Base-by-base conservation (phyloP, 2,113 vertebrate genomes). In the Serinus canaria region DNA sequence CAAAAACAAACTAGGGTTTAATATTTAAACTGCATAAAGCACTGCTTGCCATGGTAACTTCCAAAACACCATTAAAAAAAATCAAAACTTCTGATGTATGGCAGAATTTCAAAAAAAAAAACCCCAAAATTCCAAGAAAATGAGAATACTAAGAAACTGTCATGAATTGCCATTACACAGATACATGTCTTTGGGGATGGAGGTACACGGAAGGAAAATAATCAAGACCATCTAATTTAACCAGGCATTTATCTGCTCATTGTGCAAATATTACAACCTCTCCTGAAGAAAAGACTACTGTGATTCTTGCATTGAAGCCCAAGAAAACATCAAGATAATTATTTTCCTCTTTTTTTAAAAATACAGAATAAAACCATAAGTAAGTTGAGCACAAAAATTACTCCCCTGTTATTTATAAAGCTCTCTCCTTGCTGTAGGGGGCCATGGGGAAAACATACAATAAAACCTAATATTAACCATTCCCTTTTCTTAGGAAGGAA, bases 111-210 rank as follows among this genome's bases (percentile, higher is more conserved):
- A 62, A 47, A 30, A 44, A 60, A 79, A 33, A 31, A 9, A 1
- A 0, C 0, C 1, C 11, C 7, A 39, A 25, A 37, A 44, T 15
- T 25, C 44, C 17, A n/a, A 53, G 43, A 52, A 47, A 78, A 16
- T 4, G 8, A 53, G 35, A 85, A 74, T 35, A 4, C 22, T 64
- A 22, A 77, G 64, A 82, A 62, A 30, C 12, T 27, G 15, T 10
- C 3, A 20, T 14, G 6, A 72, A 72, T 7, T 49, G 14, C 63
- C 15, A 52, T 44, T 35, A 55, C 14, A 60, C 5, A 43, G 35
- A 6, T 49, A 7, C 19, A 28, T 9, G 6, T 30, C 19, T 60
- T 83, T 56, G 19, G 16, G 10, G 14, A 47, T 20, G 5, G 9
- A 64, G 10, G 13, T 11, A 35, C 52, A 59, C 1, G 0, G 7